Base-by-base conservation (phyloP, 1,140 invertebrate species). In the Plutomurus gul region DNA sequence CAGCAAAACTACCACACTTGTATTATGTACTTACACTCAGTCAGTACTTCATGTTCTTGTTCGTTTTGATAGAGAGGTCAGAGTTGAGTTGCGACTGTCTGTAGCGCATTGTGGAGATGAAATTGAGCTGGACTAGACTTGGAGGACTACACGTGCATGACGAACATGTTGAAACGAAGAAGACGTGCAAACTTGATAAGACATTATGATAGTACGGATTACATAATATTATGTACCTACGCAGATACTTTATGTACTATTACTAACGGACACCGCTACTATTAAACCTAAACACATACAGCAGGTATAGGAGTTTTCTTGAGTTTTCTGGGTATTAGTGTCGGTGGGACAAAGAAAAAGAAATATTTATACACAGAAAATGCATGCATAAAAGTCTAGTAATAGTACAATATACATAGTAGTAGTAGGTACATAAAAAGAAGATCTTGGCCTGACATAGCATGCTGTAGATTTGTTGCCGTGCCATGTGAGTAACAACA, bases 91-190 rank as follows among this genome's bases (percentile, higher is more conserved):
- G 40, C n/a, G 40, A n/a, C n/a, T 8, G 40, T 43, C 8, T 10
- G n/a, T 8, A 43, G 40, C 8, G 40, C n/a, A 8, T 8, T 43
- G n/a, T 51, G 47, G 16, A 51, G 16, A 51, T 51, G 47, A 51
- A 51, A 51, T 18, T 18, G 22, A 51, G 16, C 16, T 6, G 22
- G n/a, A 51, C 40, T 51, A 51, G 47, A 51, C 7, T 6, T 16
- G 22, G 47, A 51, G 40, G 72, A 46, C 72, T 36, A 56, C 74
- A 75, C 74, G 74, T 75, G 74, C 74, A 75, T 75, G 74, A 75
- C 74, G 74, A 75, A 72, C 30, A 39, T 36, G 36, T 16, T 37
- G 30, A 43, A 72, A 71, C 27, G 51, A 56, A 56, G 8, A 56
- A 65, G 56, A 65, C 56, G 56, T 65, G 56, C 25, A 65, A 33